These are phyloP conservation scores for Lissonota sp. DNA, from an alignment of 2,888 invertebrate species.

Conservation along the genomic window DNA sequence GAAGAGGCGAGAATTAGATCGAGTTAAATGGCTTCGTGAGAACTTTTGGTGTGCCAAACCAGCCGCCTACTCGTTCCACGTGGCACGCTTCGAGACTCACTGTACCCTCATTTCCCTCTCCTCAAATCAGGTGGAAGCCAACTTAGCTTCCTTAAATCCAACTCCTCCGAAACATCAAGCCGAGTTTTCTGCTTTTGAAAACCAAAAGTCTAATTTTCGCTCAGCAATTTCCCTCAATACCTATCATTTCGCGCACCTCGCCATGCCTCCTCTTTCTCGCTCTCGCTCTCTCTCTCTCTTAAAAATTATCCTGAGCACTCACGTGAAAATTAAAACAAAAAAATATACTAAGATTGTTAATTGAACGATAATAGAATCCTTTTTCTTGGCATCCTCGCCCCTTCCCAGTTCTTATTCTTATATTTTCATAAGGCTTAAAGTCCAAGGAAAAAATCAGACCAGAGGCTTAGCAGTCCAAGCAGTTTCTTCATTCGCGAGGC, in stretches of 20 bases:
- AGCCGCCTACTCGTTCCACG: conserved; percentile 33
- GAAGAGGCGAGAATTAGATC: conserved; percentile 53
- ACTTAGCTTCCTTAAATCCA: too few relatives aligned
- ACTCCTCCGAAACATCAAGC: too few relatives aligned
- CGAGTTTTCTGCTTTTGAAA: too few relatives aligned
- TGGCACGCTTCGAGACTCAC: conserved; percentile 21
- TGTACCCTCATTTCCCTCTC: conserved; percentile 24
- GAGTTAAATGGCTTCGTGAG: conserved; percentile 58
- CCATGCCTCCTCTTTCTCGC: neutral
- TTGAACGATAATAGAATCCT: conserved; percentile 24
- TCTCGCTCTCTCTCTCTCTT: neutral
- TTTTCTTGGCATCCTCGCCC: neutral
- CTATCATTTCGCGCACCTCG: neutral
- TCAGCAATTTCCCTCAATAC: too few relatives aligned
- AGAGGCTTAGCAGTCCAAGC: too few relatives aligned
- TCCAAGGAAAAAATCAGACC: too few relatives aligned
- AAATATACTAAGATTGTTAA: conserved; percentile 1
- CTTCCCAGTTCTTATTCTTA: neutral
- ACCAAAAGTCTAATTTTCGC: too few relatives aligned
- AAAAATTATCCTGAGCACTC: conserved; percentile 36
- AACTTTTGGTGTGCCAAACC: conserved; percentile 43
- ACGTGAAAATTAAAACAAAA: conserved; percentile 26
- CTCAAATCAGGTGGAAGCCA: neutral
- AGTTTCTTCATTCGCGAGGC: too few relatives aligned
- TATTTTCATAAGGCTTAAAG: neutral